A percentile compares a stretch with the other conserved stretches of the same genome.
Evolutionary conservation across 2,888 invertebrate species (phyloP).

Genomic region (Carpatolechia fugitivella): DNA sequence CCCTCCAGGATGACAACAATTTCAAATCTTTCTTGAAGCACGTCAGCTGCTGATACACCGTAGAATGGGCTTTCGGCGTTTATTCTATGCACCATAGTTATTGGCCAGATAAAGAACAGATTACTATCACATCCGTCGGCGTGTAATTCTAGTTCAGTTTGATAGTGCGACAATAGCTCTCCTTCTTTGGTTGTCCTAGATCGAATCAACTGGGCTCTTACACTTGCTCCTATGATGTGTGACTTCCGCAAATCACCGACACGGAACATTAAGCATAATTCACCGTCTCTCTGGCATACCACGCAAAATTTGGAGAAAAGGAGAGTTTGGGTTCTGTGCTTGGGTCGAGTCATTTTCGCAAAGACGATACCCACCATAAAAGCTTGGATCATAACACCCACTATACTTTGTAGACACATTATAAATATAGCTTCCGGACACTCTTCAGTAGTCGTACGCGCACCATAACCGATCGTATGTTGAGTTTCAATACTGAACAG

Average conservation of each 20-base stretch:
- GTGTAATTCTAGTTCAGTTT: constrained; percentile 84
- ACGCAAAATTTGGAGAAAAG: constrained; percentile 92
- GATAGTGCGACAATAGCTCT: constrained; percentile 88
- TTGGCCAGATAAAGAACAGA: constrained; percentile 96
- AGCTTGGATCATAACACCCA: constrained; percentile 90
- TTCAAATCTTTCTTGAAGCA: constrained; percentile 89
- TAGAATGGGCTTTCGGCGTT: constrained; percentile 91
- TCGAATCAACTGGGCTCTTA: constrained; percentile 90
- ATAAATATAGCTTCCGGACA: constrained; percentile 94
- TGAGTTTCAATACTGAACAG: constrained; percentile 96
- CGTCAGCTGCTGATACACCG: constrained; percentile 89
- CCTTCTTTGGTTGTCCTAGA: constrained; percentile 92
- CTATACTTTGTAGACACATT: constrained; percentile 93
- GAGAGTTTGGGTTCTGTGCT: constrained; percentile 93
- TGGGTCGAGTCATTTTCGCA: constrained; percentile 94
- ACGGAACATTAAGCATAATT: constrained; percentile 90
- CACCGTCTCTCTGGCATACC: constrained; percentile 90
- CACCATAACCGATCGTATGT: constrained; percentile 94
- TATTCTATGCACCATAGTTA: constrained; percentile 93
- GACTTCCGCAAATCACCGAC: constrained; percentile 94
- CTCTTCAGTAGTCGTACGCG: constrained; percentile 91
- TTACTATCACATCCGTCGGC: constrained; percentile 90
- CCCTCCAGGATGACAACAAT: constrained; percentile 91
- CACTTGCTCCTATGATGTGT: constrained; percentile 93
- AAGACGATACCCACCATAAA: constrained; percentile 92